Percentiles rank a stretch among this genome's conserved stretches.
Conservation (phyloP, 2,888 invertebrate species). For the Sphaerophoria rueppellii region DNA sequence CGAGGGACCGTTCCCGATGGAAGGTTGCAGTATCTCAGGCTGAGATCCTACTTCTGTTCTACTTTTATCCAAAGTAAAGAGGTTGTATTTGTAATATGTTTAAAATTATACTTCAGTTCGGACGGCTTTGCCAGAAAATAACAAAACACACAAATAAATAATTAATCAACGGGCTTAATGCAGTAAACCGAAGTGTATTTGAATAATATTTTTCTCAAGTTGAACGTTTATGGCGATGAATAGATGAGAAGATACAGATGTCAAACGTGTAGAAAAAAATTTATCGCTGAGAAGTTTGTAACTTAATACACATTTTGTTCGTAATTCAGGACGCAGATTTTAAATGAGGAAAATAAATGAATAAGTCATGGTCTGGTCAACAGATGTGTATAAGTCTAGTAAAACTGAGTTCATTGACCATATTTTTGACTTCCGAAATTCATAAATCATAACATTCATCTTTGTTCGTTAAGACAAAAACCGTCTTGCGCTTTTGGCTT, state of each 20-base stretch:
- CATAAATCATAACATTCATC: no score
- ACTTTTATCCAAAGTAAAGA: no score
- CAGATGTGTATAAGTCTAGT: background rate
- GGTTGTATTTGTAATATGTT: no score
- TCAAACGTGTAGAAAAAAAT: background rate
- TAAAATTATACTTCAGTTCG: no score
- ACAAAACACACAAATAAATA: background rate
- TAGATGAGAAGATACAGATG: conserved; percentile 33
- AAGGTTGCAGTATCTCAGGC: no score
- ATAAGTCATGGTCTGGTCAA: background rate
- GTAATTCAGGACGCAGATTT: conserved; percentile 29
- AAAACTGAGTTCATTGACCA: background rate
- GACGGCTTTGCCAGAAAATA: no score
- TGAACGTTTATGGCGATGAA: conserved; percentile 46
- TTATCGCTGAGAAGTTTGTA: conserved; percentile 45
- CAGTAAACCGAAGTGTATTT: conserved; percentile 7
- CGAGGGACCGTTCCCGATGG: no score
- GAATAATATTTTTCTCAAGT: conserved; percentile 67
- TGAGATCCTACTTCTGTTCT: no score
- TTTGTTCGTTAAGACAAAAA: no score
- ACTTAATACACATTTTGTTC: conserved; percentile 44
- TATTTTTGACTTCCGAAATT: no score
- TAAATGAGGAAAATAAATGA: conserved; percentile 39
- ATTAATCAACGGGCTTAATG: background rate
- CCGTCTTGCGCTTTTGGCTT: no score